Evolutionary conservation across 2,888 invertebrate genomes (phyloP), one percentile per base, ranked within the genome.

Genomic region (Mythimna ferrago): DNA sequence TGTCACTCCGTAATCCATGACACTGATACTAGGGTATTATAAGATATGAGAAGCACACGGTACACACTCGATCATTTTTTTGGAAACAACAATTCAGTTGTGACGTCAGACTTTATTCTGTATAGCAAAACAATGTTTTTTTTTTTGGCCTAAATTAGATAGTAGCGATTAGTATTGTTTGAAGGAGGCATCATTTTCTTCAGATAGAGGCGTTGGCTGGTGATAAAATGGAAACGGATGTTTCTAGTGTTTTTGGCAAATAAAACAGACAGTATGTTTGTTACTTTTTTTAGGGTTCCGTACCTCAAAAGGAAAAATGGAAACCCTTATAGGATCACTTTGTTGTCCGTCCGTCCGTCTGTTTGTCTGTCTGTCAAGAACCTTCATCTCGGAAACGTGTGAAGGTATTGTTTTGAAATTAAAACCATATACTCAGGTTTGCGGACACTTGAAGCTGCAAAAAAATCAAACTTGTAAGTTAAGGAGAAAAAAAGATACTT

Each of bases 21-120:
- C 53, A 76, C 38, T 11, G 48, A 51, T 80, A 80, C 54, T 9
- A 73, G 38, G 54, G 66, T 51, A 76, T 81, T 65, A 81, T 81
- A 81, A 54, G 76, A 76, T 76, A 81, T 21, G 44, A 16, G 48
- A 54, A 19, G 16, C 14, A 48, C 10, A 10, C 56, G 7, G 11
- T 14, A 32, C 21, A 14, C 32, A 73, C 61, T 81, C 66, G 21
- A 76, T 76, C 58, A 75, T 21, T 2, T 9, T 80, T 74, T 60
- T 19, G 32, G 58, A 65, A 76, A 75, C 57, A 76, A 81, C 65
- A 81, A 38, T 19, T 60, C 38, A 41, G 32, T 6, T 54, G n/a
- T 81, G 76, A 81, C 76, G 76, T 65, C 76, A 65, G 2, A 19
- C 16, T 32, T 53, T 60, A 60, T 76, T 57, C 21, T 53, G 57